Conservation (phyloP, 1,140 invertebrate species). For the Hyposmocoma kahamanoa region DNA sequence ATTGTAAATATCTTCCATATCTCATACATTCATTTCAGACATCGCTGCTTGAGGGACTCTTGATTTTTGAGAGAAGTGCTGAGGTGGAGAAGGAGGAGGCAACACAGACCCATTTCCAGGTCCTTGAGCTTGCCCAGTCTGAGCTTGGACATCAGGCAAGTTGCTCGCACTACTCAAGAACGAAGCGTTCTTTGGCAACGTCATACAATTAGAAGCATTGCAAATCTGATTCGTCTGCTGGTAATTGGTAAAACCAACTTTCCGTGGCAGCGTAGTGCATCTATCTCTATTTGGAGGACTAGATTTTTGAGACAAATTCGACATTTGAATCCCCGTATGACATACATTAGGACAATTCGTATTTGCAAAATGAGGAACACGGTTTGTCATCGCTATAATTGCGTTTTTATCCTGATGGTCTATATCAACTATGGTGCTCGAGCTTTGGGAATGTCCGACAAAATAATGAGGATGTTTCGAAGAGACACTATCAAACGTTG, state of each 20-base stretch:
- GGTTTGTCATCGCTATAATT: constrained; percentile 77
- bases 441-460: constrained; percentile 79
- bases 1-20: constrained; percentile 73
- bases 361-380: constrained; percentile 67
- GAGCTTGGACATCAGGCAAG: constrained; percentile 72
- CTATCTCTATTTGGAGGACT: constrained; percentile 76
- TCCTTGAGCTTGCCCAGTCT: constrained; percentile 53
- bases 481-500: constrained; percentile 79
- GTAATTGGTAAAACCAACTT: constrained; percentile 71
- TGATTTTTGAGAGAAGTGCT: constrained; percentile 72
- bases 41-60: constrained; percentile 84
- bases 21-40: constrained; percentile 90
- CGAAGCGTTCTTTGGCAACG: constrained; percentile 74
- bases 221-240: constrained; percentile 66
- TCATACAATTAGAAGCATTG: constrained; percentile 74
- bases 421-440: constrained; percentile 86
- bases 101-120: constrained; percentile 57
- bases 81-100: constrained; percentile 52
- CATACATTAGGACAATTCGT: constrained; percentile 73
- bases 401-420: constrained; percentile 82
- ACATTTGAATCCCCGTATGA: constrained; percentile 76
- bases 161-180: constrained; percentile 74
- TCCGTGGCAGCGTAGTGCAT: constrained; percentile 79
- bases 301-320: constrained; percentile 73
- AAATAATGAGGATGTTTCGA: constrained; percentile 81